Conservation (phyloP, 2,797 vertebrate genomes). For the Falco naumanni region DNA sequence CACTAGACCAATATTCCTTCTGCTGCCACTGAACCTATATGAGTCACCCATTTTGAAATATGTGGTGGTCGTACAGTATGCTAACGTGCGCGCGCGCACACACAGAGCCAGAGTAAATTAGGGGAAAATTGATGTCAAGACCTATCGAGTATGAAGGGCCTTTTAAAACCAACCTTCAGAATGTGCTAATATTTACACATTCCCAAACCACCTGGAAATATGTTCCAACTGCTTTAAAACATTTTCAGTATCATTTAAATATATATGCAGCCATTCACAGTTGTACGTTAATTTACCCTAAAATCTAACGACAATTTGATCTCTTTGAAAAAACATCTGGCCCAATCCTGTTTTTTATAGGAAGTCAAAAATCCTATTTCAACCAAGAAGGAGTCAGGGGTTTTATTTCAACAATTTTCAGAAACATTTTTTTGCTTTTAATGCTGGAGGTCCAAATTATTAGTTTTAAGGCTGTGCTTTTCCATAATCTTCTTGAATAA, state of each 20-base stretch:
- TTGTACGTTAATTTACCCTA: conserved; percentile 21
- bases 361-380: background rate
- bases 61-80: background rate
- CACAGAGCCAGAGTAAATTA: background rate
- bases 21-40: background rate
- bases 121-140: conserved; percentile 49
- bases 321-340: background rate
- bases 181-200: conserved; percentile 51
- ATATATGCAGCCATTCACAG: conserved; percentile 19
- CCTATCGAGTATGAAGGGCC: conserved; percentile 26
- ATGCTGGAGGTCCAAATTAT: background rate
- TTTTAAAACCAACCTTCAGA: conserved; percentile 53
- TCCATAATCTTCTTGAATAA: background rate
- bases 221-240: conserved; percentile 48
- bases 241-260: conserved; percentile 51
- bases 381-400: background rate
- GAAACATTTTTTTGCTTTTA: background rate
- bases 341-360: background rate
- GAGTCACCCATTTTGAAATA: conserved; percentile 19
- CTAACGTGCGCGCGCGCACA: background rate
- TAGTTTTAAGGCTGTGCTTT: background rate
- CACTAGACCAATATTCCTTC: background rate
- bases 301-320: background rate
- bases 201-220: conserved; percentile 57
- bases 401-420: background rate